A percentile compares a stretch with the other conserved stretches of the same genome.
These are phyloP conservation scores for Diphyllodes magnificus DNA, from an alignment of 2,113 vertebrate genomes.

Conservation along the genomic window DNA sequence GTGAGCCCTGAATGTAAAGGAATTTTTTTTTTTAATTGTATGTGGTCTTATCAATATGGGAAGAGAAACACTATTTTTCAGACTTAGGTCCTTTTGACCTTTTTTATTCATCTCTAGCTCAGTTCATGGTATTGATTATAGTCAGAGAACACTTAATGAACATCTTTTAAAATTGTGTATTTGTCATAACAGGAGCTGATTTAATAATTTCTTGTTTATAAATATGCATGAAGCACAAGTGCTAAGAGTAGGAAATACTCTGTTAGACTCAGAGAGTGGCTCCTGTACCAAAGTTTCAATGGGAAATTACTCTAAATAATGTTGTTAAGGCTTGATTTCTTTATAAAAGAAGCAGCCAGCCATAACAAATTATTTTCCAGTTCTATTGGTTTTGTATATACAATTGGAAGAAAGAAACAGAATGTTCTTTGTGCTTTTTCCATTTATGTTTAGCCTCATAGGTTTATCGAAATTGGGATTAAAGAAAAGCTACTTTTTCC, in stretches of 20 bases:
- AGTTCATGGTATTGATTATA: not conserved
- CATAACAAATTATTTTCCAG: constrained; percentile 50
- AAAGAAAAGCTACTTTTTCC: not conserved
- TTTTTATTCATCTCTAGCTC: not conserved
- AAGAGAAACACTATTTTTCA: not conserved
- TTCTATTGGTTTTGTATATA: constrained; percentile 50
- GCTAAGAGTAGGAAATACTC: not conserved
- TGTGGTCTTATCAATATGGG: not conserved
- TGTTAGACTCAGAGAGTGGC: not conserved
- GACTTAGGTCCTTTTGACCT: not conserved
- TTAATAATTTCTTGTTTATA: not conserved
- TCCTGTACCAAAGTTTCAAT: not conserved
- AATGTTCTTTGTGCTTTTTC: constrained; percentile 42
- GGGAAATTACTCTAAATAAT: constrained; percentile 40
- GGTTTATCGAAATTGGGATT: not conserved
- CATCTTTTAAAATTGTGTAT: not conserved
- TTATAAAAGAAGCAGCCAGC: constrained; percentile 57
- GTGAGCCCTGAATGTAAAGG: not conserved
- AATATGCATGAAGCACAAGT: not conserved
- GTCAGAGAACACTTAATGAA: not conserved
- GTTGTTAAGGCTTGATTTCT: constrained; percentile 44
- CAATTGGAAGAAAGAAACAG: constrained; percentile 33
- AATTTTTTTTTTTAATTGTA: not conserved
- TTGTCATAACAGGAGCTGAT: not conserved
- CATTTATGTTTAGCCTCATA: not conserved